Conservation (phyloP, 2,797 vertebrate species). For the Fistularia tabacaria region DNA sequence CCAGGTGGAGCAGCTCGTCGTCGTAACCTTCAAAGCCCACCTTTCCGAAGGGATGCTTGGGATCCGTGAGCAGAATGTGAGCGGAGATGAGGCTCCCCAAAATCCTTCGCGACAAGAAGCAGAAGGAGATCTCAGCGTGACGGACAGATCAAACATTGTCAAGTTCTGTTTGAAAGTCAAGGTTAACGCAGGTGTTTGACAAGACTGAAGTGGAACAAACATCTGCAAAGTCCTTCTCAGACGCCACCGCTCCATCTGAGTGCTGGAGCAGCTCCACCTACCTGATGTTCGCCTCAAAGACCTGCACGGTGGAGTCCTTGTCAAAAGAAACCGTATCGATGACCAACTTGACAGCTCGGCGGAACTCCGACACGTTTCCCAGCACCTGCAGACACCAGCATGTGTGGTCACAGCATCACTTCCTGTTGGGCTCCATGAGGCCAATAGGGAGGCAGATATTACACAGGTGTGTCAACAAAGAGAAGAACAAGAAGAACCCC, state of each 20-base stretch:
- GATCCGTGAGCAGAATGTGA: slow-evolving; percentile 94
- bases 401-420: not conserved
- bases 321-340: slow-evolving; percentile 97
- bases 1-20: slow-evolving; percentile 91
- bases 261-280: slow-evolving; percentile 51
- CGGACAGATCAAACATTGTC: no score
- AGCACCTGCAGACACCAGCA: slow-evolving; percentile 78
- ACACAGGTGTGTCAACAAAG: no score
- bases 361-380: slow-evolving; percentile 94
- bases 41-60: slow-evolving; percentile 91
- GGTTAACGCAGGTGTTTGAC: no score
- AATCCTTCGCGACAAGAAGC: slow-evolving; percentile 73
- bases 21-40: slow-evolving; percentile 88
- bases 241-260: not conserved
- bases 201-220: no score
- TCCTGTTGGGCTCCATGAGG: no score
- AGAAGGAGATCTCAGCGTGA: not conserved
- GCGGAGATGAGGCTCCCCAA: slow-evolving; percentile 94
- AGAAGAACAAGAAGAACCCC: no score
- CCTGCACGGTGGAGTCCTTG: slow-evolving; percentile 96
- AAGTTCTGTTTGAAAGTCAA: no score
- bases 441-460: no score
- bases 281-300: slow-evolving; percentile 98
- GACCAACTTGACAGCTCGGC: slow-evolving; percentile 92
- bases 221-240: no score